Base-by-base conservation (phyloP, 2,797 vertebrate genomes). In the Euphonia xanthogaster region DNA sequence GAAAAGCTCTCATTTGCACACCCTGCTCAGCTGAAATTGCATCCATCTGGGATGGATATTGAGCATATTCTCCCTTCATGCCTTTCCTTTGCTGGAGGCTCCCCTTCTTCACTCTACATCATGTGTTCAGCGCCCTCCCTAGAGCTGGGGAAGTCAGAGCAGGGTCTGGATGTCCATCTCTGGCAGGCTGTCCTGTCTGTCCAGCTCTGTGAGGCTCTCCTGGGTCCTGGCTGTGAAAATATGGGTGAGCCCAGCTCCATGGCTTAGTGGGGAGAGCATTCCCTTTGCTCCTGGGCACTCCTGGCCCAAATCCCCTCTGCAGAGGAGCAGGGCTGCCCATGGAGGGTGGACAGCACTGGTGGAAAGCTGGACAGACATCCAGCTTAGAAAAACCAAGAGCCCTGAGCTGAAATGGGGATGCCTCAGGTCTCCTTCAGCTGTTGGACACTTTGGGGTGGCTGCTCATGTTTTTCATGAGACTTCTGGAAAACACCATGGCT, bases 401-500 rank as follows among this genome's bases (percentile, higher is more conserved):
- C n/a, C 23, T 24, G 31, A 86, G 54, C 47, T 19, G 33, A 54
- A 81, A 84, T 81, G 62, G 76, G 84, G 80, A 68, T n/a, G 4
- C 25, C 53, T 73, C 71, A 74, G 60, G 55, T 91, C 91, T 86
- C 37, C 67, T 47, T 70, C 4, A 1, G 67, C 72, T 67, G 24
- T 58, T 78, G 83, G 77, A 83, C 27, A 50, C 76, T 92, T 82
- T 14, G 53, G 85, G 84, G 67, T 93, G 87, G 84, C 87, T 93
- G 89, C 74, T 89, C 80, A 78, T 94, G 63, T 39, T 89, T 92
- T 95, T 92, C 78, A 57, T 87, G 57, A 94, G 89, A 85, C 74
- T 95, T 76, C 81, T 94, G 93, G 94, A 94, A 94, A 96, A 94
- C 71, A 91, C 73, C 86, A 39, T 40, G 10, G 68, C 75, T 89